Percentiles rank a stretch among this genome's conserved stretches.
These are phyloP conservation scores for Eupeodes latifasciatus DNA, from an alignment of 2,888 invertebrate genomes.

Conservation along the genomic window DNA sequence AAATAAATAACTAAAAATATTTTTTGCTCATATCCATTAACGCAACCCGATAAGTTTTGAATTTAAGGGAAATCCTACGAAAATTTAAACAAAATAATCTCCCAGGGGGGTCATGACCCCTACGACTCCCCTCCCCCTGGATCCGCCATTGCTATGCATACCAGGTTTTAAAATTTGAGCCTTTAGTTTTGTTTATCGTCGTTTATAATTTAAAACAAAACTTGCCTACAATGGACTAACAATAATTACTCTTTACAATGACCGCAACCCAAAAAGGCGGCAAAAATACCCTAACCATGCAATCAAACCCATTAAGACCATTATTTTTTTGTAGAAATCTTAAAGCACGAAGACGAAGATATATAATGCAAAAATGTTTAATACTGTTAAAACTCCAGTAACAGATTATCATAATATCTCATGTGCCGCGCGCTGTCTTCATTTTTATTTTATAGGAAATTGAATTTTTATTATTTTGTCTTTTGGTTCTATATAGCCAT, in stretches of 20 bases:
- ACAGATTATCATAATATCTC: constrained; percentile 60
- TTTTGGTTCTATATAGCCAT: constrained; percentile 19
- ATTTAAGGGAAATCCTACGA: too few species aligned
- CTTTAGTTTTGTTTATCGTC: too few species aligned
- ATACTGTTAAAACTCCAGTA: constrained; percentile 59
- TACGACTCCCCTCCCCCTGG: too few species aligned
- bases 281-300: constrained; percentile 18
- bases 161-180: too few species aligned
- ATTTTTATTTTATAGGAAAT: constrained; percentile 26
- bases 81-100: too few species aligned
- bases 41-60: too few species aligned
- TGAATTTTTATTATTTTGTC: constrained; percentile 26
- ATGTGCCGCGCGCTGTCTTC: constrained; percentile 42
- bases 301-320: constrained; percentile 42
- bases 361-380: constrained; percentile 41
- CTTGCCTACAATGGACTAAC: neutral
- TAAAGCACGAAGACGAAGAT: constrained; percentile 34
- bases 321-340: constrained; percentile 56
- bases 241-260: constrained; percentile 10
- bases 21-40: too few species aligned
- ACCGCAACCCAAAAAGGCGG: constrained; percentile 1
- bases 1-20: too few species aligned
- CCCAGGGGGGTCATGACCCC: too few species aligned
- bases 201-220: neutral
- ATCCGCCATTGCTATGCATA: too few species aligned